phyloP scores from a whole-genome alignment of 2,888 invertebrate species.

The Fragum sueziense region DNA sequence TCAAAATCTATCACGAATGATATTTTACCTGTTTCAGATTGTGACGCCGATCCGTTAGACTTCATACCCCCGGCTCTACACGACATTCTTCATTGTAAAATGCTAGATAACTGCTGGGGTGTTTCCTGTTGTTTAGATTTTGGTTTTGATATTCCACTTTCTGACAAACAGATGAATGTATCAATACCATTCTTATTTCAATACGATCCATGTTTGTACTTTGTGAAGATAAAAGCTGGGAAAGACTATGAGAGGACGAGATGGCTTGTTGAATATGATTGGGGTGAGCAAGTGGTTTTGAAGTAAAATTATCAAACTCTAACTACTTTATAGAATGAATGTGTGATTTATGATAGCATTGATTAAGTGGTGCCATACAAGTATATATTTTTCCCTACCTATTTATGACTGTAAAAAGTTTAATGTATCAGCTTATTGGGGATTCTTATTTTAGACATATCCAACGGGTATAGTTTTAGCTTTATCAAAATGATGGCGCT shows the following conservation, averaged over 20 bases:
- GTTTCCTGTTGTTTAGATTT: slow-evolving; percentile 24
- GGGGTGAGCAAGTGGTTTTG: slow-evolving; percentile 27
- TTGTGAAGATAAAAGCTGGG: slow-evolving; percentile 6
- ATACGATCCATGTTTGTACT: slow-evolving; percentile 28
- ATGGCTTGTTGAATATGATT: slow-evolving; percentile 31
- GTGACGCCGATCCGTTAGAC: background rate
- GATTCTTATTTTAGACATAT: too few species aligned
- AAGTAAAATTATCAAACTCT: too few species aligned
- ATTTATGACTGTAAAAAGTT: too few species aligned
- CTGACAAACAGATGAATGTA: background rate
- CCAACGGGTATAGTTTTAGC: too few species aligned
- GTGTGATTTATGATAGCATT: too few species aligned
- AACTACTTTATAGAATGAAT: too few species aligned
- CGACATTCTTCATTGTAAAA: slow-evolving; percentile 9
- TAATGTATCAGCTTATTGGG: too few species aligned
- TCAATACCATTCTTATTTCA: slow-evolving; percentile 23
- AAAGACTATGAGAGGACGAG: background rate
- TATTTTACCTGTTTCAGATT: slow-evolving; percentile 26
- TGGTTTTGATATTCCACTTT: slow-evolving; percentile 13
- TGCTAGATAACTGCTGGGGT: slow-evolving; percentile 34
- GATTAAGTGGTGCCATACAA: too few species aligned
- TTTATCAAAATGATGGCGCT: too few species aligned
- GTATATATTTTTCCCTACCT: too few species aligned
- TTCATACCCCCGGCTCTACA: slow-evolving; percentile 1
- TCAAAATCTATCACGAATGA: background rate